These are phyloP conservation scores for Polylopha cassiicola DNA, from an alignment of 2,888 invertebrate genomes.

Conservation along the genomic window DNA sequence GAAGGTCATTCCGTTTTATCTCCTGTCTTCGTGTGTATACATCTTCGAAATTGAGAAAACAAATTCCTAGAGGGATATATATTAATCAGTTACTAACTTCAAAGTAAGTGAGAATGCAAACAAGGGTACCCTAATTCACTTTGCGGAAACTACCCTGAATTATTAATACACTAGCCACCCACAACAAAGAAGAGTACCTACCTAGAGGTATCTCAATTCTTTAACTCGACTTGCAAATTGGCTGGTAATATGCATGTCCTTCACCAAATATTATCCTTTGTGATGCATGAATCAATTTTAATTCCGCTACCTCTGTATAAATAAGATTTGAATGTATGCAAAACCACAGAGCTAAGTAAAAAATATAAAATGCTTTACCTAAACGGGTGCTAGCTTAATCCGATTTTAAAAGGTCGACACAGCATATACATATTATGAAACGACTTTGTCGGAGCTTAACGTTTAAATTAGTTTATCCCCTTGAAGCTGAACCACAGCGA, in stretches of 20 bases:
- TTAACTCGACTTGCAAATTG: constrained; percentile 72
- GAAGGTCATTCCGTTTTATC: constrained; percentile 34
- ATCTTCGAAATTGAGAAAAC: constrained; percentile 8
- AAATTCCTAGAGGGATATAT: constrained; percentile 21
- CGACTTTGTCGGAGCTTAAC: constrained; percentile 71
- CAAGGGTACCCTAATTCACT: constrained; percentile 11
- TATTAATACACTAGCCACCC: constrained; percentile 35
- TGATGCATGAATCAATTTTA: constrained; percentile 28
- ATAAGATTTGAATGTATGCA: neutral
- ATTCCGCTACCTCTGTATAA: constrained; percentile 4
- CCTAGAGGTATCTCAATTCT: constrained; percentile 46
- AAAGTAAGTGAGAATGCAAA: constrained; percentile 13
- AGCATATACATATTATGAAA: constrained; percentile 68
- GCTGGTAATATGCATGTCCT: constrained; percentile 64
- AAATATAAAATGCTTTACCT: constrained; percentile 30
- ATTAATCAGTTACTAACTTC: constrained; percentile 14
- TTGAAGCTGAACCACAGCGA: constrained; percentile 63
- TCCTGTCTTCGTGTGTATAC: constrained; percentile 22
- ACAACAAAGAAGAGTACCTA: constrained; percentile 43
- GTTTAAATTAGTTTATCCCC: constrained; percentile 77
- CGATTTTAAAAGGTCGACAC: constrained; percentile 65
- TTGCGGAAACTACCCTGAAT: constrained; percentile 20
- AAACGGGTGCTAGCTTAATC: constrained; percentile 51
- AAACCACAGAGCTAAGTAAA: constrained; percentile 15
- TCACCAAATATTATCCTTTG: constrained; percentile 32